Evolutionary conservation across 2,888 invertebrate species (phyloP).

Genomic region (Scaeva pyrastri): DNA sequence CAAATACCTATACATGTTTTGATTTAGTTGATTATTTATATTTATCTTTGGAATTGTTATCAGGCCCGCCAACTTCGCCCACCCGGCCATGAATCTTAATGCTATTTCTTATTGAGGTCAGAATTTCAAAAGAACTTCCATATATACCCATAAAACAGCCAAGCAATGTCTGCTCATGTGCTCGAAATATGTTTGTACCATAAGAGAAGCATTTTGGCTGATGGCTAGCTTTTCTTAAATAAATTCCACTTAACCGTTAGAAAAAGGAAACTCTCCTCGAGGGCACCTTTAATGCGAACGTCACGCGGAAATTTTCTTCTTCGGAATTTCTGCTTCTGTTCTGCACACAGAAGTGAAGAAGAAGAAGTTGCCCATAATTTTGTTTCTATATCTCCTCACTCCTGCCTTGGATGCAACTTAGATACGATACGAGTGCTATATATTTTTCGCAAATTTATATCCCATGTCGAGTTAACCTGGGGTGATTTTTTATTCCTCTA

Average conservation of each 20-base stretch:
- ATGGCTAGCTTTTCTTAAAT: constrained; percentile 56
- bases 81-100: not conserved
- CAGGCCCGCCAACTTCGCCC: not conserved
- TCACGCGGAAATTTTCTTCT: constrained; percentile 67
- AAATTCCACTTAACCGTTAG: constrained; percentile 72
- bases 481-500: constrained; percentile 31
- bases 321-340: constrained; percentile 59
- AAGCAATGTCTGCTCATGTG: not conserved
- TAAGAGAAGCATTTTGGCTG: constrained; percentile 57
- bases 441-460: constrained; percentile 64
- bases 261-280: constrained; percentile 55
- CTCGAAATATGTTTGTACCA: constrained; percentile 2
- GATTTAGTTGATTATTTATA: too few species aligned
- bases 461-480: constrained; percentile 70
- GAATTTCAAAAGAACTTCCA: constrained; percentile 9
- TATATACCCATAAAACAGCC: not conserved
- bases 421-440: not conserved
- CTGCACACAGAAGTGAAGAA: constrained; percentile 47
- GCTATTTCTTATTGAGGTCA: constrained; percentile 17
- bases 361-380: constrained; percentile 19
- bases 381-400: not conserved
- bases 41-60: not conserved
- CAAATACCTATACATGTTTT: too few species aligned
- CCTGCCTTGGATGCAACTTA: constrained; percentile 52
- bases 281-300: constrained; percentile 68